phyloP scores from a whole-genome alignment of 1,140 invertebrate species.

The Philaenus spumarius region DNA sequence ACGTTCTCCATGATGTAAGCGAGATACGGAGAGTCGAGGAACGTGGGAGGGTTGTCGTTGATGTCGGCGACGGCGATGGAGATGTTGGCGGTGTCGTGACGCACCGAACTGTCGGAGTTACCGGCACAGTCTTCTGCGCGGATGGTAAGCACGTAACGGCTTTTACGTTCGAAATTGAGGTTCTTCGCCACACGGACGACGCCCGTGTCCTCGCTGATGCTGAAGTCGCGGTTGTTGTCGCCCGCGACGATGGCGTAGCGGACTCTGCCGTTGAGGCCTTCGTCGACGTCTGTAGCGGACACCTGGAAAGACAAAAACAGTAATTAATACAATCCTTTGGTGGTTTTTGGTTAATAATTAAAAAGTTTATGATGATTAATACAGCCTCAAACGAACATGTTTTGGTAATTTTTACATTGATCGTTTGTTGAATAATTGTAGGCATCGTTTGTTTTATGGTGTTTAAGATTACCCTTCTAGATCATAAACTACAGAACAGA shows the following conservation, averaged over 20 bases:
- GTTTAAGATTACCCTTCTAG: too few relatives aligned
- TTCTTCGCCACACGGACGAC: slow-evolving; percentile 83
- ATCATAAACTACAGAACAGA: too few relatives aligned
- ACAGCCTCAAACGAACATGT: too few relatives aligned
- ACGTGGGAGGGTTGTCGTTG: slow-evolving; percentile 91
- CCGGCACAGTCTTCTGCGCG: slow-evolving; percentile 82
- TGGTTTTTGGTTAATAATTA: too few relatives aligned
- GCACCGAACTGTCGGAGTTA: slow-evolving; percentile 46
- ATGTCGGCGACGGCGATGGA: slow-evolving; percentile 71
- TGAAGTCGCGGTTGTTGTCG: slow-evolving; percentile 84
- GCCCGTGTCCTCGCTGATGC: slow-evolving; percentile 83
- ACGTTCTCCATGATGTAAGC: slow-evolving; percentile 91
- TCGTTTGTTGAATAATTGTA: too few relatives aligned
- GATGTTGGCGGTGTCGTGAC: slow-evolving; percentile 62
- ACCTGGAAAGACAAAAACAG: slow-evolving; percentile 48
- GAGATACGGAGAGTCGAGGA: slow-evolving; percentile 83
- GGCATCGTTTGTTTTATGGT: too few relatives aligned
- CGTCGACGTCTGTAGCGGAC: slow-evolving; percentile 86
- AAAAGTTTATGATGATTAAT: too few relatives aligned
- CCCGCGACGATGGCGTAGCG: slow-evolving; percentile 83
- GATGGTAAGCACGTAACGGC: slow-evolving; percentile 73
- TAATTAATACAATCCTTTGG: too few relatives aligned
- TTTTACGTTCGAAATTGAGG: slow-evolving; percentile 84
- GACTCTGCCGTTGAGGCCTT: slow-evolving; percentile 79
- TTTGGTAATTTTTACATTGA: too few relatives aligned